Evolutionary conservation across 2,797 vertebrate genomes (phyloP).

Genomic region (Brachyrhaphis roseni): DNA sequence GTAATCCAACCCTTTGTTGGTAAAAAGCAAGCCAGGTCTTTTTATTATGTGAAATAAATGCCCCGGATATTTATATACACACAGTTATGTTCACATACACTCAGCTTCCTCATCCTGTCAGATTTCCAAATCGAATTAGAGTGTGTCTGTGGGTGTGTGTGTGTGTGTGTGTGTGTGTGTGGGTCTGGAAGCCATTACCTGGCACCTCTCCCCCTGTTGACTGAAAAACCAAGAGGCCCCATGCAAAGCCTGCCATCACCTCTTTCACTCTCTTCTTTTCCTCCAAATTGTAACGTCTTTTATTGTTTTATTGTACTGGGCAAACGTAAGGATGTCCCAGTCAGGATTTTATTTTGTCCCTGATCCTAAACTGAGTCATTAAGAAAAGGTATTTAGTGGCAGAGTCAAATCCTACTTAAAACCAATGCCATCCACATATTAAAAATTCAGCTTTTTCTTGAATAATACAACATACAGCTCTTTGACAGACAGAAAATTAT

Average conservation of each 20-base stretch:
- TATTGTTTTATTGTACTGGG: slow-evolving; percentile 24
- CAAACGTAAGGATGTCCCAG: neutral
- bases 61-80: slow-evolving; percentile 32
- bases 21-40: slow-evolving; percentile 59
- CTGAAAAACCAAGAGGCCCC: slow-evolving; percentile 65
- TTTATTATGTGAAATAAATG: slow-evolving; percentile 46
- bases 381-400: neutral
- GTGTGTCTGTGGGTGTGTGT: slow-evolving; percentile 21
- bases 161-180: slow-evolving; percentile 20
- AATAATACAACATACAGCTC: no score
- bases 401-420: neutral
- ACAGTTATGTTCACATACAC: slow-evolving; percentile 33
- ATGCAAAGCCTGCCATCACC: slow-evolving; percentile 57
- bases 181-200: slow-evolving; percentile 78
- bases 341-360: neutral
- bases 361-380: neutral
- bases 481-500: no score
- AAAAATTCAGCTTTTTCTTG: neutral
- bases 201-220: slow-evolving; percentile 60
- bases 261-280: slow-evolving; percentile 19
- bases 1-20: slow-evolving; percentile 30
- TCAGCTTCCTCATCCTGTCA: slow-evolving; percentile 53
- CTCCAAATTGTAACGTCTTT: slow-evolving; percentile 31
- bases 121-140: slow-evolving; percentile 67
- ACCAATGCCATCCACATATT: neutral